A percentile compares a stretch with the other conserved stretches of the same genome.
These are phyloP conservation scores for Steatocranus sp. DNA, from an alignment of 2,797 vertebrate genomes.

Conservation along the genomic window DNA sequence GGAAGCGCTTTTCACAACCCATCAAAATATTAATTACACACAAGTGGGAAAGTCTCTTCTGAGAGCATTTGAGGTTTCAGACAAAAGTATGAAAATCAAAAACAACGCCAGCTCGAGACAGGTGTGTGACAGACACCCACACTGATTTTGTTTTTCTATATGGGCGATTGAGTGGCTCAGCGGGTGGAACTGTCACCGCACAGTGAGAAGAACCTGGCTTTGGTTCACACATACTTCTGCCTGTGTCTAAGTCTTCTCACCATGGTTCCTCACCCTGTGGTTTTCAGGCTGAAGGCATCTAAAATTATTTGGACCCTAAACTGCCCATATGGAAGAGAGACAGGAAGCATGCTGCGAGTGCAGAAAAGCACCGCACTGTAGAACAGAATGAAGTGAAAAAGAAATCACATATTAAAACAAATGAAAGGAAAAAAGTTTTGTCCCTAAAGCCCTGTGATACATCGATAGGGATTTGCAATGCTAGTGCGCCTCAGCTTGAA, in stretches of 20 bases:
- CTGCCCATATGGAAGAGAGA: not conserved
- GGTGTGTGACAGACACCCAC: not conserved
- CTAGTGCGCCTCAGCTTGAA: not conserved
- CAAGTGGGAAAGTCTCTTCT: not conserved
- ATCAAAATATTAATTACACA: constrained; percentile 44
- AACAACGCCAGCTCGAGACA: not conserved
- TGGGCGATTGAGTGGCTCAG: not conserved
- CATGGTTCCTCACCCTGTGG: not conserved
- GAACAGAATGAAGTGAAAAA: not conserved
- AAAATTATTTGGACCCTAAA: not conserved
- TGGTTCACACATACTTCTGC: not conserved
- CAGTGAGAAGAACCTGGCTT: not conserved
- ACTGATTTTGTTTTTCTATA: not conserved
- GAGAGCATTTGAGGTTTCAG: constrained; percentile 3
- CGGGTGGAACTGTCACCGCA: not conserved
- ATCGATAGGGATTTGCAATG: not conserved
- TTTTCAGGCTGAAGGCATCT: not conserved
- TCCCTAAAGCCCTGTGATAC: not conserved
- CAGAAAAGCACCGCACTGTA: not conserved
- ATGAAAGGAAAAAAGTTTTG: not conserved
- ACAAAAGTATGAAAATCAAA: constrained; percentile 6
- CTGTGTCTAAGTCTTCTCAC: not conserved
- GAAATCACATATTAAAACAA: not conserved
- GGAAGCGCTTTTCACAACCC: constrained; percentile 7
- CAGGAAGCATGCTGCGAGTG: not conserved